Evolutionary conservation across 1,140 invertebrate genomes (phyloP).

Genomic region (Achatina immaculata): DNA sequence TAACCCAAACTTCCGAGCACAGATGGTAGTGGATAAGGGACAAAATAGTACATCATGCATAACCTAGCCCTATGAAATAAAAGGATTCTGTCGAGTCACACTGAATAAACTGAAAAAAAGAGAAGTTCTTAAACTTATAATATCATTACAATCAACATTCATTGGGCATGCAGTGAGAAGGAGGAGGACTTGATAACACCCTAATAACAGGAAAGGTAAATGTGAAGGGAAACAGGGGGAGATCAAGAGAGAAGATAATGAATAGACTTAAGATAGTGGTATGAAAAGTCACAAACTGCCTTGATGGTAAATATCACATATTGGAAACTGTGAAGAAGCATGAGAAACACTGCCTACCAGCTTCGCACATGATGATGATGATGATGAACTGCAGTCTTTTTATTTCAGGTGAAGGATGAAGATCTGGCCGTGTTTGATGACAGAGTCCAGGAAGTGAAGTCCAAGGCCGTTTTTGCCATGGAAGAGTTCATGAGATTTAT

Average conservation of each 20-base stretch:
- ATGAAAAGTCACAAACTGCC: neutral
- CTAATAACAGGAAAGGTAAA: no score
- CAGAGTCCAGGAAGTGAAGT: neutral
- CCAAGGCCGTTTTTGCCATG: neutral
- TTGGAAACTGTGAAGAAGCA: no score
- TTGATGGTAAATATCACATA: neutral
- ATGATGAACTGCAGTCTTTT: no score
- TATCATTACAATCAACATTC: no score
- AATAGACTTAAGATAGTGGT: neutral
- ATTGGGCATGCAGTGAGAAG: no score
- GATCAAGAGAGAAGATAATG: no score
- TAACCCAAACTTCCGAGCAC: neutral
- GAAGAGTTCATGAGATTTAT: conserved; percentile 23
- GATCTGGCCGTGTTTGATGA: neutral
- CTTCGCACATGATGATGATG: no score
- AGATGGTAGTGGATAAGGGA: neutral
- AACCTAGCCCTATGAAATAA: neutral
- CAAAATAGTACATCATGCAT: no score
- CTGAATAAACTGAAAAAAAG: neutral
- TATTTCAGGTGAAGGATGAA: conserved; percentile 20
- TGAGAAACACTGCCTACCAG: no score
- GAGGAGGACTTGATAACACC: no score
- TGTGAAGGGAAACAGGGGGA: no score
- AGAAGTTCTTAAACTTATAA: no score
- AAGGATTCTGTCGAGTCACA: neutral